phyloP scores from a whole-genome alignment of 2,888 invertebrate genomes.

The Netelia fuscicornis region DNA sequence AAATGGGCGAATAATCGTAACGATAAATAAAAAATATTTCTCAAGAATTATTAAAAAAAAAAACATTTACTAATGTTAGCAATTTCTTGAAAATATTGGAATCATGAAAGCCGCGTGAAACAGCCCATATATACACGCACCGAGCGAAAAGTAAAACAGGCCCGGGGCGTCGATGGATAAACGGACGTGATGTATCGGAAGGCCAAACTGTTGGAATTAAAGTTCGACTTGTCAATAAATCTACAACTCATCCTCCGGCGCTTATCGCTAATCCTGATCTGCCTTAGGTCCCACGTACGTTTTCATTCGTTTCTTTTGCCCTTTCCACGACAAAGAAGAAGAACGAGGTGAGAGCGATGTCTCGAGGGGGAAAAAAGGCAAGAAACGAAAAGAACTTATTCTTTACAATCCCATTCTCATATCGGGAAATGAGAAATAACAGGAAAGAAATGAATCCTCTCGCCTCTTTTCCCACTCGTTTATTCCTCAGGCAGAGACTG shows the following conservation, averaged over 20 bases:
- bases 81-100: too few species aligned
- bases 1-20: background rate
- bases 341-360: background rate
- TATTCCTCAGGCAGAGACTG: constrained; percentile 12
- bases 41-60: too few species aligned
- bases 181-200: constrained; percentile 21
- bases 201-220: constrained; percentile 42
- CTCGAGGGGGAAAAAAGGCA: background rate
- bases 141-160: background rate
- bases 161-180: constrained; percentile 13
- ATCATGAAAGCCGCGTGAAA: background rate
- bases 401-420: constrained; percentile 33
- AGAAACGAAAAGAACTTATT: constrained; percentile 7
- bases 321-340: constrained; percentile 4
- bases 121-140: background rate
- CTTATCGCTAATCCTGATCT: constrained; percentile 44
- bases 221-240: constrained; percentile 58
- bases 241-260: background rate
- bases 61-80: too few species aligned
- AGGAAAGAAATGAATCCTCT: constrained; percentile 9
- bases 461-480: background rate
- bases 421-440: constrained; percentile 26
- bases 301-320: constrained; percentile 17
- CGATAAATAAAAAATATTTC: too few species aligned
- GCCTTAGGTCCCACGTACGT: constrained; percentile 5